Conservation (phyloP, 2,797 vertebrate species). For the Cryptoblepharus egeriae region DNA sequence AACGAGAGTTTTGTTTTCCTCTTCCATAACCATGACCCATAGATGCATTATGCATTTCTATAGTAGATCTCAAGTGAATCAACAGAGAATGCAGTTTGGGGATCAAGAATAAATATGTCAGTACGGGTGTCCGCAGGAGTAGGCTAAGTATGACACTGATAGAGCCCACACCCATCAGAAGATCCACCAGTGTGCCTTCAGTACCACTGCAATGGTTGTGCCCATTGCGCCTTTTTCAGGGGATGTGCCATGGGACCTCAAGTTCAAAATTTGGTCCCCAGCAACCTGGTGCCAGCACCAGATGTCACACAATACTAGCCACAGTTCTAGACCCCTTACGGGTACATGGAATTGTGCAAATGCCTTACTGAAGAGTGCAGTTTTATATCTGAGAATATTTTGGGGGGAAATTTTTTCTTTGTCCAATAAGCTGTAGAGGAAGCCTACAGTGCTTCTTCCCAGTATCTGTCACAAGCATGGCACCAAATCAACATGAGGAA, state of each 20-base stretch:
- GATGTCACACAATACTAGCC: constrained; percentile 23
- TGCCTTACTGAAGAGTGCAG: constrained; percentile 44
- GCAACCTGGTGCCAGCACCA: too few relatives aligned
- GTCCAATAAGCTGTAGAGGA: background rate
- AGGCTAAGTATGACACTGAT: too few relatives aligned
- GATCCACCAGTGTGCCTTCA: too few relatives aligned
- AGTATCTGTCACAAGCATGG: background rate
- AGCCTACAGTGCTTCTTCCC: background rate
- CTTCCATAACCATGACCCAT: background rate
- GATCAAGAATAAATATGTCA: background rate
- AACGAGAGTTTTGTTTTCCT: background rate
- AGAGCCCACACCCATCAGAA: too few relatives aligned
- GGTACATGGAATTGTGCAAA: background rate
- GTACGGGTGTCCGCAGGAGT: constrained; percentile 17
- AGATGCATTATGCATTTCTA: background rate
- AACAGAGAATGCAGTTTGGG: background rate
- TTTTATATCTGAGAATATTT: constrained; percentile 29
- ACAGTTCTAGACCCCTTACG: constrained; percentile 24
- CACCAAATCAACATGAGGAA: background rate
- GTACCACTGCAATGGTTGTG: too few relatives aligned
- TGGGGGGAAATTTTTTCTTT: too few relatives aligned
- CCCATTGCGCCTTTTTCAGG: too few relatives aligned
- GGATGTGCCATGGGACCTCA: too few relatives aligned
- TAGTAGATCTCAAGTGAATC: constrained; percentile 48
- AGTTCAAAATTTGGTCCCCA: too few relatives aligned